Conservation (phyloP, 2,113 vertebrate species). For the Paradisaea rubra region DNA sequence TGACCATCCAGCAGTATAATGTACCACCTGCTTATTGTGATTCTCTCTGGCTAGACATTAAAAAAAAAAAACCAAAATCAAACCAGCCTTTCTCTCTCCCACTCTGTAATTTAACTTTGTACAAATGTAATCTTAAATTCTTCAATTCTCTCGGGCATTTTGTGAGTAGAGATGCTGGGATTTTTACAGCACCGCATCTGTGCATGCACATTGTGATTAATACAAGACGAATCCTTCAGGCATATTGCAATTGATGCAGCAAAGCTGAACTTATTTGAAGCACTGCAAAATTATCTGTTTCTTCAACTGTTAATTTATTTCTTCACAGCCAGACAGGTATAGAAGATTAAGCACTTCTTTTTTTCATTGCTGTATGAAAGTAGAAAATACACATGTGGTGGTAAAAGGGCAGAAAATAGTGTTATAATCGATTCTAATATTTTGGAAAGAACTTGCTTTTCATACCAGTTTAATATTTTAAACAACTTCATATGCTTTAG, state of each 20-base stretch:
- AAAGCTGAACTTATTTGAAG: conserved; percentile 35
- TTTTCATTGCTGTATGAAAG: background rate
- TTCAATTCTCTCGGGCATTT: conserved; percentile 25
- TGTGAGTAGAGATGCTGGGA: background rate
- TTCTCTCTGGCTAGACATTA: conserved; percentile 29
- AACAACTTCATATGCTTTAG: background rate
- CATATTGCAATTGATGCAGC: conserved; percentile 21
- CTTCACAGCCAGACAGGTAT: background rate
- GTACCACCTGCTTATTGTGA: conserved; percentile 67
- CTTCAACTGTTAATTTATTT: conserved; percentile 21
- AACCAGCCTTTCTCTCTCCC: background rate
- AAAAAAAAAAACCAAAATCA: background rate
- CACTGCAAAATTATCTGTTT: background rate
- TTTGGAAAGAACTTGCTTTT: background rate
- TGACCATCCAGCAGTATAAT: conserved; percentile 69
- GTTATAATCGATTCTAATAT: background rate
- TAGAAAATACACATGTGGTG: background rate
- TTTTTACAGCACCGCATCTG: conserved; percentile 41
- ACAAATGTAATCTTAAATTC: conserved; percentile 56
- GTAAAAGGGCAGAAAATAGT: background rate
- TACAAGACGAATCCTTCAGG: conserved; percentile 18
- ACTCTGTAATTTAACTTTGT: conserved; percentile 49
- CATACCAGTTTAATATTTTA: background rate
- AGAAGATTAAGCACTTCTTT: background rate
- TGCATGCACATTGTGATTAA: conserved; percentile 41